Evolutionary conservation across 2,797 vertebrate species (phyloP).

Genomic region (Syndactyla subalaris): DNA sequence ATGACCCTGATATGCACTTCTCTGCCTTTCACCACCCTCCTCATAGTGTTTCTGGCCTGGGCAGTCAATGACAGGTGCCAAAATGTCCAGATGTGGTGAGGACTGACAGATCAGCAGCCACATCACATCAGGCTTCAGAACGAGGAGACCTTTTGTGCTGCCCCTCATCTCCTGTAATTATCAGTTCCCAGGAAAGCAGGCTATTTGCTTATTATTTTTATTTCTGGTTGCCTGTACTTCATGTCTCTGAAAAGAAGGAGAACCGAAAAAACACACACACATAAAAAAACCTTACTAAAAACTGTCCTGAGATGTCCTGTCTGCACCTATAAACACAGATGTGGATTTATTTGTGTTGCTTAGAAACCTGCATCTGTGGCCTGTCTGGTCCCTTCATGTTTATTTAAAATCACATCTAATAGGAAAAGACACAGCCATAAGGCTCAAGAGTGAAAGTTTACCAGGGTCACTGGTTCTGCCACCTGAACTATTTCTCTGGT

Average conservation of each 20-base stretch:
- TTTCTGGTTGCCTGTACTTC: neutral
- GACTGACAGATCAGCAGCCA: neutral
- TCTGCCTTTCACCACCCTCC: neutral
- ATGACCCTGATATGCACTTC: accelerated
- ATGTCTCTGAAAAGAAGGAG: neutral
- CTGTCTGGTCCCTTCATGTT: slow-evolving; percentile 55
- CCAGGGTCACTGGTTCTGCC: slow-evolving; percentile 45
- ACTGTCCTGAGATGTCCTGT: neutral
- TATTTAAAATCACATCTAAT: slow-evolving; percentile 67
- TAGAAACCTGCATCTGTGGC: slow-evolving; percentile 39
- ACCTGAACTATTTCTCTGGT: slow-evolving; percentile 33
- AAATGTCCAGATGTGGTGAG: neutral
- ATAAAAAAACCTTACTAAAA: neutral
- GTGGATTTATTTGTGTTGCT: slow-evolving; percentile 45
- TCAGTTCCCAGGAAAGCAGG: neutral
- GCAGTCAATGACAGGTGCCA: neutral
- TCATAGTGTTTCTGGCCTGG: neutral
- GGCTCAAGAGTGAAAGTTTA: slow-evolving; percentile 46
- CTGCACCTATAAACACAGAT: neutral
- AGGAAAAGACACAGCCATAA: slow-evolving; percentile 47
- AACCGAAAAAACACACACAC: neutral
- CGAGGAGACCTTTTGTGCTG: neutral
- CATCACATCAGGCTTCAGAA: neutral
- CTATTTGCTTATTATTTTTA: neutral
- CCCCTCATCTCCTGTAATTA: neutral